phyloP scores from a whole-genome alignment of 37 sponge, comb jelly and placozoan genomes.

The Chondrosia reniformis region DNA sequence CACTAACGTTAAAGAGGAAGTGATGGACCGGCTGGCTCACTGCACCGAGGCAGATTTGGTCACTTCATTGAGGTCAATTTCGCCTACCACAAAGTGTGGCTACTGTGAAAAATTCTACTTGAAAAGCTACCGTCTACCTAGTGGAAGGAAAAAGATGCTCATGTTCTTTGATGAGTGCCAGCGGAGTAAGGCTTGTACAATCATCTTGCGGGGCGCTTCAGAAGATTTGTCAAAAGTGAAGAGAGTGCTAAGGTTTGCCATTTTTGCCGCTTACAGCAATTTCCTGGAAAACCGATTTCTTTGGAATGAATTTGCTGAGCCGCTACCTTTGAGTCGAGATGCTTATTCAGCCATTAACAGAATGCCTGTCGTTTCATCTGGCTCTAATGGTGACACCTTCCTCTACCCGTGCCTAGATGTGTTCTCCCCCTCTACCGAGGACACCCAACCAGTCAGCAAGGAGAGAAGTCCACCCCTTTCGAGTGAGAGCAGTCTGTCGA shows the following conservation, averaged over 20 bases:
- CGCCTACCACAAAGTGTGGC: constrained; percentile 67
- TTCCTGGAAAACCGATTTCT: constrained; percentile 73
- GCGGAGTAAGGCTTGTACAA: constrained; percentile 59
- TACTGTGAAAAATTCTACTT: constrained; percentile 83
- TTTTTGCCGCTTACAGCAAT: constrained; percentile 74
- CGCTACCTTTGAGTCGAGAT: constrained; percentile 5
- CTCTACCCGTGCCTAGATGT: too few species aligned
- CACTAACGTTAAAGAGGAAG: constrained; percentile 82
- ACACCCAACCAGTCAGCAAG: too few species aligned
- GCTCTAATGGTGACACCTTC: too few species aligned
- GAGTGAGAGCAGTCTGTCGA: too few species aligned
- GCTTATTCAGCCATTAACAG: too few species aligned
- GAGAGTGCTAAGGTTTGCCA: constrained; percentile 59
- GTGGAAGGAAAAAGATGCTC: constrained; percentile 77
- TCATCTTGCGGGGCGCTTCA: constrained; percentile 75
- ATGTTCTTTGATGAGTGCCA: constrained; percentile 91
- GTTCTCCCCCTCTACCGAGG: too few species aligned
- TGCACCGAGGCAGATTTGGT: constrained; percentile 73
- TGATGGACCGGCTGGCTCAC: constrained; percentile 79
- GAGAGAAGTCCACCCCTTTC: too few species aligned
- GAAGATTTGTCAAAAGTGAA: constrained; percentile 78
- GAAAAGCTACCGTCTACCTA: constrained; percentile 56
- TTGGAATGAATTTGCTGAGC: constrained; percentile 58
- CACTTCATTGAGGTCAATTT: constrained; percentile 75
- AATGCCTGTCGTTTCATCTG: too few species aligned